Conservation (phyloP, 2,113 vertebrate species). For the Actinemys pallida region DNA sequence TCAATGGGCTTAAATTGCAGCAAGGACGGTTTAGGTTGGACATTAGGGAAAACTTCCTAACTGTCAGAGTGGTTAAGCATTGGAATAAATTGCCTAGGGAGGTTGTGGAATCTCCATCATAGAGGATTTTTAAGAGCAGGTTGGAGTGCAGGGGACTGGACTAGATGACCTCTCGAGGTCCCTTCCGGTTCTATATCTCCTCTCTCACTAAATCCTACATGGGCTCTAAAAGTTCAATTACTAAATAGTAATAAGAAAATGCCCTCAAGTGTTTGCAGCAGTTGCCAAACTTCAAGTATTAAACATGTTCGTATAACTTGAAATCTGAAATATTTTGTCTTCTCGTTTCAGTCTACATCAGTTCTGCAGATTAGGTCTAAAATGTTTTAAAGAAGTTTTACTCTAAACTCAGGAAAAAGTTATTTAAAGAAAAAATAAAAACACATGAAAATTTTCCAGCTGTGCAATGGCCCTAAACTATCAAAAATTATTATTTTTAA, state of each 20-base stretch:
- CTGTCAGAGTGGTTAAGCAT: too few relatives aligned
- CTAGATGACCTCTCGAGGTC: too few relatives aligned
- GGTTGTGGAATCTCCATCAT: too few relatives aligned
- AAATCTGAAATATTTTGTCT: neutral
- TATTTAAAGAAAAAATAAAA: neutral
- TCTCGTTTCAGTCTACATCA: neutral
- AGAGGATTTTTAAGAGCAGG: too few relatives aligned
- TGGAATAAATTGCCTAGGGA: too few relatives aligned
- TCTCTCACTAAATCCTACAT: conserved; percentile 14
- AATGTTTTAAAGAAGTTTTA: neutral
- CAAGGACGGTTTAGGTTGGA: too few relatives aligned
- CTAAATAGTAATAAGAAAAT: neutral
- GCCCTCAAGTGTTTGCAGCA: conserved; percentile 7
- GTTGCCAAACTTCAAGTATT: conserved; percentile 19
- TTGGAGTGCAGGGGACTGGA: too few relatives aligned
- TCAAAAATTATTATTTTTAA: neutral
- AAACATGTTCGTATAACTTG: neutral
- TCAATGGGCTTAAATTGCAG: too few relatives aligned
- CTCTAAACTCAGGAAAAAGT: too few relatives aligned
- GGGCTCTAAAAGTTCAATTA: conserved; percentile 15
- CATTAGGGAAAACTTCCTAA: too few relatives aligned
- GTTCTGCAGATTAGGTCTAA: neutral
- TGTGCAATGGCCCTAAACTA: neutral
- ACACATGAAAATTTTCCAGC: neutral
- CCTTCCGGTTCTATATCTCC: neutral